A percentile compares a stretch with the other conserved stretches of the same genome.
phyloP scores from a whole-genome alignment of 1,140 invertebrate genomes.

The Halotydeus destructor region DNA sequence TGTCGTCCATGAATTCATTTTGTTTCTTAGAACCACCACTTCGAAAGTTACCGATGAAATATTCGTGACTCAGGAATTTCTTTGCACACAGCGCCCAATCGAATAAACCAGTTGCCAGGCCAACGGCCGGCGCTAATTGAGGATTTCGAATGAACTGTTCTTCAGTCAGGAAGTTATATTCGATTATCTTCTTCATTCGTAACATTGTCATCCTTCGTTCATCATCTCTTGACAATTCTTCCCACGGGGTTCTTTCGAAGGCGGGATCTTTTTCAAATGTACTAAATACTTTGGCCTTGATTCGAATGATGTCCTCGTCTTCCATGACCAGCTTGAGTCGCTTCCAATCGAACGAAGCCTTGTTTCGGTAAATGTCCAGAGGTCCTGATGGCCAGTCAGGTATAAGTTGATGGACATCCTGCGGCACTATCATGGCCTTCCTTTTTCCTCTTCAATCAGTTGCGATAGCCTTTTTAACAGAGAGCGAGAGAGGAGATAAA shows the following conservation, averaged over 20 bases:
- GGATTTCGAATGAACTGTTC: slow-evolving; percentile 32
- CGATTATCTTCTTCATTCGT: slow-evolving; percentile 36
- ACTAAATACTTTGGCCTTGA: slow-evolving; percentile 55
- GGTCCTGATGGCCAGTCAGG: slow-evolving; percentile 42
- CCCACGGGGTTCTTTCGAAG: slow-evolving; percentile 36
- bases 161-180: slow-evolving; percentile 38
- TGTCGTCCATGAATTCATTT: slow-evolving; percentile 39
- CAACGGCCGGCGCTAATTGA: slow-evolving; percentile 22
- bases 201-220: slow-evolving; percentile 35
- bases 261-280: slow-evolving; percentile 53
- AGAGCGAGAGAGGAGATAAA: too few species aligned
- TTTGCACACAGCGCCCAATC: slow-evolving; percentile 44
- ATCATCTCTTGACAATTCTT: slow-evolving; percentile 42
- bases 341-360: slow-evolving; percentile 56
- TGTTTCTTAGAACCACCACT: slow-evolving; percentile 56
- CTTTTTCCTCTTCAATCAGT: too few species aligned
- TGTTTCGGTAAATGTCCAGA: slow-evolving; percentile 43
- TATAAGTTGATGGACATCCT: too few species aligned
- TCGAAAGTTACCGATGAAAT: slow-evolving; percentile 25
- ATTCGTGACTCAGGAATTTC: slow-evolving; percentile 27
- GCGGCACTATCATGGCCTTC: too few species aligned
- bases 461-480: too few species aligned
- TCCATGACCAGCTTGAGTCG: slow-evolving; percentile 46
- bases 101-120: slow-evolving; percentile 35
- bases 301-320: slow-evolving; percentile 41